Conservation (phyloP, 2,113 vertebrate species). For the Elachura formosa region DNA sequence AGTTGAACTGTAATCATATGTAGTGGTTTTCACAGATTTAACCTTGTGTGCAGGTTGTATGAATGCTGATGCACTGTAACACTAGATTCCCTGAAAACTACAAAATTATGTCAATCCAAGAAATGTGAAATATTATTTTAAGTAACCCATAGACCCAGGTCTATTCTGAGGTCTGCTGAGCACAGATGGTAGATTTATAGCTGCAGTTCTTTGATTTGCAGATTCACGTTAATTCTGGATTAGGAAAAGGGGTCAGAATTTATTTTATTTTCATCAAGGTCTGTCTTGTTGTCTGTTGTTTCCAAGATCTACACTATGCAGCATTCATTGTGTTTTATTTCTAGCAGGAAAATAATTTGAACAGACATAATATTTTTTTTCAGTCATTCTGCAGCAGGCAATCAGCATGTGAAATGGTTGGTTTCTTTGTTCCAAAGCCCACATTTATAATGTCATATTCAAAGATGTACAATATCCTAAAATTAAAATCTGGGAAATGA, state of each 20-base stretch:
- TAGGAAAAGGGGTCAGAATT: neutral
- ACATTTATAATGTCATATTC: neutral
- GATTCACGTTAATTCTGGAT: neutral
- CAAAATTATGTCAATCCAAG: neutral
- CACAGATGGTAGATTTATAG: slow-evolving; percentile 4
- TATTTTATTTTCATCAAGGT: neutral
- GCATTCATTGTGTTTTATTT: neutral
- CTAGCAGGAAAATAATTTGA: neutral
- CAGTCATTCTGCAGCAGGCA: neutral
- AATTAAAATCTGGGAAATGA: neutral
- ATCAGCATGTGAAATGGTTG: neutral
- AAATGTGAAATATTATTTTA: neutral
- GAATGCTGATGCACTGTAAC: neutral
- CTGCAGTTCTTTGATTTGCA: neutral
- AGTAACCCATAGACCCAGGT: neutral
- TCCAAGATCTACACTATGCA: neutral
- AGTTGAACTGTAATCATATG: neutral
- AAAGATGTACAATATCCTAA: neutral
- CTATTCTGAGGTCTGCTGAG: neutral
- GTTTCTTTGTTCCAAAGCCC: neutral
- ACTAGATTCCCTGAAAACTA: neutral
- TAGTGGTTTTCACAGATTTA: neutral
- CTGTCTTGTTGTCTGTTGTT: neutral
- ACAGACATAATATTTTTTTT: neutral
- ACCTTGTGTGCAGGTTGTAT: neutral